Evolutionary conservation across 2,113 vertebrate genomes (phyloP), one percentile per base, ranked within the genome.

Genomic region (Hypanus sabinus): DNA sequence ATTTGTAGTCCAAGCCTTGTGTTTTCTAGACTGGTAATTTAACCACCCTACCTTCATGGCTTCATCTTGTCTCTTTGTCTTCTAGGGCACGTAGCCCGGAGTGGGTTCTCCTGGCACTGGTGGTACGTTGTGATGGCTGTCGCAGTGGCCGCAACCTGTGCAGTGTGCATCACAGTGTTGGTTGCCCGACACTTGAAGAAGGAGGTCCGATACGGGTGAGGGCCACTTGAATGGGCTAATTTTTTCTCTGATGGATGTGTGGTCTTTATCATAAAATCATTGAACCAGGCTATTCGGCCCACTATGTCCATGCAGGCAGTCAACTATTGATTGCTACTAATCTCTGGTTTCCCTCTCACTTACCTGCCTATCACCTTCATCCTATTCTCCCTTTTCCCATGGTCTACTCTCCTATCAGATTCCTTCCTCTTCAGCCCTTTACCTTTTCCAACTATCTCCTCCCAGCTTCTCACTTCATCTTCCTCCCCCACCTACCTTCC

Each of bases 201-300:
- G 95, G 98, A 98, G 96, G 98, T 98, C 0, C 97, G 97, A 2
- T 99, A 98, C 0, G 98, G 98, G 98, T 99, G 95, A 57, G 96
- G 62, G 18, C 60, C 9, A 6, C 16, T 60, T 60, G 24, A 30
- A 5, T 5, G 96, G 36, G 20, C n/a, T 12, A 2, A 70, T 5
- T 5, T 71, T 24, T 46, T 24, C n/a, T 73, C 36, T 16, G 10
- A 73, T 7, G 24, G 33, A 38, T 27, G 4, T 94, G 94, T 94
- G 94, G 70, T 24, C 12, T 73, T 65, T 16, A 18, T 5, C 14
- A 36, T 5, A 36, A 12, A 16, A 80, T 36, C 33, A 80, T 36
- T 12, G 75, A n/a, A n/a, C n/a, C 30, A 77, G 75, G n/a, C n/a
- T 77, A 77, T 77, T 77, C 75, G 33, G 1, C 30, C 30, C n/a